Conservation (phyloP, 2,113 vertebrate genomes). For the Enhydra lutris region DNA sequence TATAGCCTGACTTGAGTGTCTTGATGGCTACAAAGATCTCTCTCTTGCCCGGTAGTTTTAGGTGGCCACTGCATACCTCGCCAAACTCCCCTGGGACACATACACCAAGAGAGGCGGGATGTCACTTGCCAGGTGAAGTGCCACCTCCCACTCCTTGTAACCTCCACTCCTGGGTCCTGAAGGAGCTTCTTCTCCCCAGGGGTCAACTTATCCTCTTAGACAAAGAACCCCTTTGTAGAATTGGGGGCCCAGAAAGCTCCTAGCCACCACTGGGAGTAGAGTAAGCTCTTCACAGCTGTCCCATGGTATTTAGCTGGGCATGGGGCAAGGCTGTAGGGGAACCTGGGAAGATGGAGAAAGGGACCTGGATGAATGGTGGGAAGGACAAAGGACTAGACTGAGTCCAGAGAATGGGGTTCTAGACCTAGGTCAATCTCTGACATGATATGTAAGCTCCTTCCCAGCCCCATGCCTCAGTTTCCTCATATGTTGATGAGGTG, state of each 20-base stretch:
- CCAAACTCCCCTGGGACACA: conserved; percentile 92
- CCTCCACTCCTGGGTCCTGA: neutral
- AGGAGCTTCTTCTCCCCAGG: neutral
- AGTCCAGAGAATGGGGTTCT: neutral
- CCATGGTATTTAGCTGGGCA: neutral
- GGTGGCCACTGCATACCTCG: conserved; percentile 97
- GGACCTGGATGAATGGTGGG: neutral
- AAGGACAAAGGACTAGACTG: neutral
- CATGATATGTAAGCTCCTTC: neutral
- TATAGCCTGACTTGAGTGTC: conserved; percentile 96
- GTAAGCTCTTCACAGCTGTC: neutral
- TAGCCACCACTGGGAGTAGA: neutral
- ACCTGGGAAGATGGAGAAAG: neutral
- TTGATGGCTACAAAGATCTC: conserved; percentile 99
- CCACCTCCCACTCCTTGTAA: neutral
- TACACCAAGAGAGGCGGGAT: neutral
- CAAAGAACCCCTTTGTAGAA: neutral
- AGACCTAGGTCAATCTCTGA: neutral
- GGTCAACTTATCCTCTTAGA: neutral
- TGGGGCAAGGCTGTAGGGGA: neutral
- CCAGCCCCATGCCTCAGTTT: neutral
- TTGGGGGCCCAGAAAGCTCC: neutral
- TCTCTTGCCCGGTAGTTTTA: conserved; percentile 94
- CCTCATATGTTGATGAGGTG: neutral
- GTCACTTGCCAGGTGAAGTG: neutral